Evolutionary conservation across 2,888 invertebrate genomes (phyloP).

Genomic region (Eubasilissa splendida): DNA sequence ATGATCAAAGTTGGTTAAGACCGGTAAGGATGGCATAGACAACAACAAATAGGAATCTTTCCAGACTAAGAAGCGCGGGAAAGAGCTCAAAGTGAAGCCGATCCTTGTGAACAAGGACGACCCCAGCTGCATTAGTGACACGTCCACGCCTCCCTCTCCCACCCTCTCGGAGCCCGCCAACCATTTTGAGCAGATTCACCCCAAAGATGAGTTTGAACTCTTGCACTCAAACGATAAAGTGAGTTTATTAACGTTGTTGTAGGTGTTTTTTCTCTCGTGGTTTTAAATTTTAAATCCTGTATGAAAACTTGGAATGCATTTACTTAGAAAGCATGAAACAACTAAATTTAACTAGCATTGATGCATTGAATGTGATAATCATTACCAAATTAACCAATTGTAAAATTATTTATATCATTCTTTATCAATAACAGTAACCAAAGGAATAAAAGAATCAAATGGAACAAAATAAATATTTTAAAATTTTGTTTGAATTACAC

Average conservation of each 20-base stretch:
- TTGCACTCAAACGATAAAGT: conserved; percentile 65
- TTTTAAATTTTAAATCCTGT: too few relatives aligned
- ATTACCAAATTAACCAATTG: too few relatives aligned
- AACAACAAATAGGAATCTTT: conserved; percentile 36
- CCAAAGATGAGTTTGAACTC: conserved; percentile 83
- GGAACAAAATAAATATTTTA: too few relatives aligned
- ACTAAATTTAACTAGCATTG: too few relatives aligned
- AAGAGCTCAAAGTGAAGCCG: conserved; percentile 81
- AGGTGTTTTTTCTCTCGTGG: not conserved
- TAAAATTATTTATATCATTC: too few relatives aligned
- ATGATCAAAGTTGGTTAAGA: not conserved
- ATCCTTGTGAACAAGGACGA: conserved; percentile 84
- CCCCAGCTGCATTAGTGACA: conserved; percentile 73
- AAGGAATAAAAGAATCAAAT: too few relatives aligned
- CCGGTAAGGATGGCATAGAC: not conserved
- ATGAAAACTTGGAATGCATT: too few relatives aligned
- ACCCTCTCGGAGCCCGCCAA: conserved; percentile 71
- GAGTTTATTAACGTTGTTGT: conserved; percentile 35
- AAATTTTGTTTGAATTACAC: too few relatives aligned
- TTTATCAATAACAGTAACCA: too few relatives aligned
- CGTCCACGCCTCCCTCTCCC: conserved; percentile 64
- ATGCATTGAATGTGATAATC: too few relatives aligned
- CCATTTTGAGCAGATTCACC: conserved; percentile 85
- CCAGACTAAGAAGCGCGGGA: conserved; percentile 62
- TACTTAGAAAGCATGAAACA: too few relatives aligned